Percentiles rank a stretch among this genome's conserved stretches.
Conservation (phyloP, 2,797 vertebrate genomes). For the Lutjanus argentimaculatus region DNA sequence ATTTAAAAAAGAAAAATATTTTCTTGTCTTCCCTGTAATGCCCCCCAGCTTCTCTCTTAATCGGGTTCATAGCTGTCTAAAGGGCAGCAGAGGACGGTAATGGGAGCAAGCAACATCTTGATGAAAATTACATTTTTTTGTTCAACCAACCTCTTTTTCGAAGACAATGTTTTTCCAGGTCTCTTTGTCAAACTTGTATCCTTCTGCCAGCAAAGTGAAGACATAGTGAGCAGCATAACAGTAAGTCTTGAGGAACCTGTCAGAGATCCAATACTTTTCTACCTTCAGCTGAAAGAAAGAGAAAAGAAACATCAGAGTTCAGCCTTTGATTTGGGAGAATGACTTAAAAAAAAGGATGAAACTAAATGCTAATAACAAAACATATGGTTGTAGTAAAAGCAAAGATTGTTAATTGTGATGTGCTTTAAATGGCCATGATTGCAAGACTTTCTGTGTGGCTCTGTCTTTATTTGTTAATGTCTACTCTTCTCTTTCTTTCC, state of each 20-base stretch:
- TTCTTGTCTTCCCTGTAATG: too few relatives aligned
- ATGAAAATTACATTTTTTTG: background rate
- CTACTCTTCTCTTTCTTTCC: too few relatives aligned
- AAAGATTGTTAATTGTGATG: too few relatives aligned
- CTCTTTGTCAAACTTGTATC: slow-evolving; percentile 91
- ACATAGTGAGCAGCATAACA: slow-evolving; percentile 93
- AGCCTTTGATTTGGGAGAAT: background rate
- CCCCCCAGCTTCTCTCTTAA: too few relatives aligned
- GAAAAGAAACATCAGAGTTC: slow-evolving; percentile 18
- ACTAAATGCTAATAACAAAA: background rate
- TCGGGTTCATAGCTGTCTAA: background rate
- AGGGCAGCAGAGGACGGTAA: background rate
- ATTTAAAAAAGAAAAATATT: too few relatives aligned
- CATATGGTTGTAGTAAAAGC: background rate
- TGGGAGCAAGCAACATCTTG: background rate
- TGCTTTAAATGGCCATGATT: too few relatives aligned
- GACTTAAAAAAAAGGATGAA: background rate
- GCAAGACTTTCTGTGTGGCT: too few relatives aligned
- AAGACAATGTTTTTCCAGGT: slow-evolving; percentile 92
- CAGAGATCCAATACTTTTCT: slow-evolving; percentile 77
- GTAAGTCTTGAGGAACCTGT: slow-evolving; percentile 87
- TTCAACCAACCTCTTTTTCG: slow-evolving; percentile 87
- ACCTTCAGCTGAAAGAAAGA: slow-evolving; percentile 83
- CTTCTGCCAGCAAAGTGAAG: slow-evolving; percentile 88
- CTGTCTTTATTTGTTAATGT: too few relatives aligned